Percentiles rank a stretch among this genome's conserved stretches.
These are phyloP conservation scores for Tor tambroides DNA, from an alignment of 2,113 vertebrate genomes.

Conservation along the genomic window DNA sequence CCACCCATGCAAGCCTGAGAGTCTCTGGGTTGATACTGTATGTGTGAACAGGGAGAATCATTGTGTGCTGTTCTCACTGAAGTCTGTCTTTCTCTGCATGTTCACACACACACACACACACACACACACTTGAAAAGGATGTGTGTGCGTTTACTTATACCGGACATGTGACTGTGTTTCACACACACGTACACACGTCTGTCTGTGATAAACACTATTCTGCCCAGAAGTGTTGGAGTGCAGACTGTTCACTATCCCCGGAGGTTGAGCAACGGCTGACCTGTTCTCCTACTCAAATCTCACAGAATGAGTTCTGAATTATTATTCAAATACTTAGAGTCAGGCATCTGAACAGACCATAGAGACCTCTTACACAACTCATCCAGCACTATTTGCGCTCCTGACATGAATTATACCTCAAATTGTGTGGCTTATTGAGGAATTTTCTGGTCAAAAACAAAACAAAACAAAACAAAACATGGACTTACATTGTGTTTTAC, in stretches of 20 bases:
- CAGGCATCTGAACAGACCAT: background rate
- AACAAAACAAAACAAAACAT: no score
- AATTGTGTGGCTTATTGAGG: background rate
- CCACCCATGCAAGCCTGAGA: conserved; percentile 15
- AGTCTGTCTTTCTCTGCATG: conserved; percentile 32
- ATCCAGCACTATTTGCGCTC: background rate
- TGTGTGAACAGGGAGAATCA: conserved; percentile 27
- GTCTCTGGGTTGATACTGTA: background rate
- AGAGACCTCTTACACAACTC: background rate
- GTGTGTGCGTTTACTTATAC: conserved; percentile 48
- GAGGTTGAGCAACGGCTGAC: conserved; percentile 62
- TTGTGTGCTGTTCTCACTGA: background rate
- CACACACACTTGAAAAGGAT: conserved; percentile 10
- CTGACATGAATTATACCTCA: background rate
- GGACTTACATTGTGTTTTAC: no score
- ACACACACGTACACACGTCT: conserved; percentile 48
- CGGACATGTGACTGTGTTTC: conserved; percentile 63
- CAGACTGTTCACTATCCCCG: background rate
- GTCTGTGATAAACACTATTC: conserved; percentile 39
- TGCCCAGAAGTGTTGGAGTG: background rate
- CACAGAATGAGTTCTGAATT: background rate
- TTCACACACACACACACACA: conserved; percentile 33
- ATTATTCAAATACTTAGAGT: background rate
- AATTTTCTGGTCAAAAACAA: no score
- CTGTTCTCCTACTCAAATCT: background rate